Conservation (phyloP, 2,888 invertebrate genomes). For the Mimumesa dahlbomi region DNA sequence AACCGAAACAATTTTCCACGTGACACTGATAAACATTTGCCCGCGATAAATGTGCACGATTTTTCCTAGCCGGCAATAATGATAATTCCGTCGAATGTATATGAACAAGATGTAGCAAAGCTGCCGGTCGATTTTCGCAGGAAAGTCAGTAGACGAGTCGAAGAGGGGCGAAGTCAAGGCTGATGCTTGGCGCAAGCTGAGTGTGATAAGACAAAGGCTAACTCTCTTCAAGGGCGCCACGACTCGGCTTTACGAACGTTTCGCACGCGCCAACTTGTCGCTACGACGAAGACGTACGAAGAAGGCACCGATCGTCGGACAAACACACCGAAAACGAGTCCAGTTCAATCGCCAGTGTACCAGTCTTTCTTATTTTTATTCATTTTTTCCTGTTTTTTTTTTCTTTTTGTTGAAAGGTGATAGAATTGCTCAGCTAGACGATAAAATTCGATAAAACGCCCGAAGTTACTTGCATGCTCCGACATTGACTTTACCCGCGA, state of each 20-base stretch:
- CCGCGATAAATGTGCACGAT: too few relatives aligned
- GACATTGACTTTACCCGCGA: slow-evolving; percentile 8
- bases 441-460: slow-evolving; percentile 40
- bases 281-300: slow-evolving; percentile 26
- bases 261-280: slow-evolving; percentile 58
- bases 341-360: too few relatives aligned
- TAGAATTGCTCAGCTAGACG: slow-evolving; percentile 17
- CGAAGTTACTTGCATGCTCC: not conserved
- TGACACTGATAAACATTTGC: too few relatives aligned
- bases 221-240: slow-evolving; percentile 74
- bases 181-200: slow-evolving; percentile 67
- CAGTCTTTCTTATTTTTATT: too few relatives aligned
- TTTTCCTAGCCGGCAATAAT: not conserved
- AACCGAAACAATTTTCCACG: not conserved
- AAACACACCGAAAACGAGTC: not conserved
- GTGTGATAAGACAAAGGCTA: slow-evolving; percentile 78
- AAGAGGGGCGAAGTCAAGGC: slow-evolving; percentile 75
- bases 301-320: not conserved
- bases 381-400: too few relatives aligned
- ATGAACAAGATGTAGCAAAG: slow-evolving; percentile 21
- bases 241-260: slow-evolving; percentile 46
- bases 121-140: slow-evolving; percentile 70
- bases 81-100: slow-evolving; percentile 4
- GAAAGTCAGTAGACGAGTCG: slow-evolving; percentile 68
- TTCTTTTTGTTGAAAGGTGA: too few relatives aligned